phyloP scores from a whole-genome alignment of 2,797 vertebrate species.

The Simalia tracyae region DNA sequence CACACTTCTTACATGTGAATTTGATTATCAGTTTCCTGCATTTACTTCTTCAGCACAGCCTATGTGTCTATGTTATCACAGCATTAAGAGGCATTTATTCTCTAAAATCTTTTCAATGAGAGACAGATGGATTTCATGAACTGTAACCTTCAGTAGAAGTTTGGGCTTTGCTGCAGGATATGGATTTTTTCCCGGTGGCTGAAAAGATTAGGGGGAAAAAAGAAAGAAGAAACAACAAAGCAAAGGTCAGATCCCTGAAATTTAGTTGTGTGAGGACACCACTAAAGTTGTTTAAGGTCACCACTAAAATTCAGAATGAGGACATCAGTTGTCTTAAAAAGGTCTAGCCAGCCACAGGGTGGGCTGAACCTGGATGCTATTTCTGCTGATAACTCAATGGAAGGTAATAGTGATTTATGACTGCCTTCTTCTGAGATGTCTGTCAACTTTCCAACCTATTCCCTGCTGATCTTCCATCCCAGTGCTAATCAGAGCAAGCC shows the following conservation, averaged over 20 bases:
- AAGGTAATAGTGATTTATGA: background rate
- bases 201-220: constrained; percentile 36
- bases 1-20: background rate
- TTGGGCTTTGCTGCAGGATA: constrained; percentile 47
- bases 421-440: background rate
- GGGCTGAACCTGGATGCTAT: too few relatives aligned
- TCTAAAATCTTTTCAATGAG: constrained; percentile 39
- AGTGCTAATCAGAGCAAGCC: background rate
- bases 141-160: constrained; percentile 41
- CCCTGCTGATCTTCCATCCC: background rate
- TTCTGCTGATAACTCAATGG: background rate
- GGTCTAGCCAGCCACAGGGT: background rate
- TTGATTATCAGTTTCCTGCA: background rate
- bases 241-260: constrained; percentile 15
- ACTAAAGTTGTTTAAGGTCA: background rate
- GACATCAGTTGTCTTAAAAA: background rate
- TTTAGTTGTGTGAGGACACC: background rate
- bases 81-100: constrained; percentile 29
- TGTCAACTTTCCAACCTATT: background rate
- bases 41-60: background rate
- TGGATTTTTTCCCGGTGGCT: constrained; percentile 3
- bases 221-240: constrained; percentile 17
- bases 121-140: constrained; percentile 37
- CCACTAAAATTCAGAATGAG: background rate
- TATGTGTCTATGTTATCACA: background rate